These are phyloP conservation scores for Microdon myrmicae DNA, from an alignment of 2,888 invertebrate genomes.

Conservation along the genomic window DNA sequence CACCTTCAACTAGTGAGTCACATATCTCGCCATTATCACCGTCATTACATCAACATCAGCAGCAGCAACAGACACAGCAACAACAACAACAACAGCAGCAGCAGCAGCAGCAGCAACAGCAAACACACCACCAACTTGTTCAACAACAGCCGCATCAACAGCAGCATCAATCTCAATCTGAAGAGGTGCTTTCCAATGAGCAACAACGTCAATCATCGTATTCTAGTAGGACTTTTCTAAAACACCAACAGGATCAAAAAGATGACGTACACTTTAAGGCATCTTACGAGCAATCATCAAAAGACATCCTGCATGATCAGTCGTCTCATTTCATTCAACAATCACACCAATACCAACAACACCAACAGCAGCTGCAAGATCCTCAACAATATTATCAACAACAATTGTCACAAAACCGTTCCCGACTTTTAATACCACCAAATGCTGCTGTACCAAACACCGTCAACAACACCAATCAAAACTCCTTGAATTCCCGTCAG, in stretches of 20 bases:
- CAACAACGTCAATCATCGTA: slow-evolving; percentile 45
- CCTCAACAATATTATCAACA: slow-evolving; percentile 30
- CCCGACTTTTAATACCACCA: slow-evolving; percentile 27
- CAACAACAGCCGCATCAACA: slow-evolving; percentile 30
- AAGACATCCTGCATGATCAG: slow-evolving; percentile 34
- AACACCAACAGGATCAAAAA: slow-evolving; percentile 33
- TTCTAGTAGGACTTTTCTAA: slow-evolving; percentile 7
- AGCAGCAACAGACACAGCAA: slow-evolving; percentile 48
- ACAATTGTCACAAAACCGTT: slow-evolving; percentile 28
- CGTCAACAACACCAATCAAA: slow-evolving; percentile 36
- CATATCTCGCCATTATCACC: slow-evolving; percentile 55
- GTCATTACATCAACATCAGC: slow-evolving; percentile 40
- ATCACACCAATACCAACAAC: slow-evolving; percentile 32
- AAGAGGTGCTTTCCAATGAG: slow-evolving; percentile 24
- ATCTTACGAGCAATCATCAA: slow-evolving; percentile 22
- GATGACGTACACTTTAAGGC: slow-evolving; percentile 26
- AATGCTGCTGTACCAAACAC: slow-evolving; percentile 13
- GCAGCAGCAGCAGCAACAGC: slow-evolving; percentile 17
- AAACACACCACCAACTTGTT: too few relatives aligned
- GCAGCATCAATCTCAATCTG: slow-evolving; percentile 32
- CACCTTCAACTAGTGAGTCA: slow-evolving; percentile 56
- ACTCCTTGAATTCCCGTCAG: slow-evolving; percentile 54
- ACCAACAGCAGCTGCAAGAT: slow-evolving; percentile 31
- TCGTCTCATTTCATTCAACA: slow-evolving; percentile 40
- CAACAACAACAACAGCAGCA: slow-evolving; percentile 33